phyloP scores from a whole-genome alignment of 2,113 vertebrate species.

The Alligator mississippiensis region DNA sequence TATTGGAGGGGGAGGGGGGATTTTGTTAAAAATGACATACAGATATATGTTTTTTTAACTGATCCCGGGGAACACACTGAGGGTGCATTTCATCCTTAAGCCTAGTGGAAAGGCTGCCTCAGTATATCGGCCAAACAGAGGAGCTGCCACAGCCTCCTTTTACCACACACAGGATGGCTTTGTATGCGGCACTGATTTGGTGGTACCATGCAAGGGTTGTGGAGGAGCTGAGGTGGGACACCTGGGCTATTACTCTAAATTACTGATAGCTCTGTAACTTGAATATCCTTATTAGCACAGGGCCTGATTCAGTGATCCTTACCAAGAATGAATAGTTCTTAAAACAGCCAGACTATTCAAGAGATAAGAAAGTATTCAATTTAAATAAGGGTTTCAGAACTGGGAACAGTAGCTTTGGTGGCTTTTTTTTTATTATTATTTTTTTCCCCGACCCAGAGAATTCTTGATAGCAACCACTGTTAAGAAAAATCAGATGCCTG shows the following conservation, averaged over 20 bases:
- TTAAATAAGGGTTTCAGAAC: constrained; percentile 1
- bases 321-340: not conserved
- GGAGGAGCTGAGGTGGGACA: not conserved
- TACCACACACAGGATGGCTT: not conserved
- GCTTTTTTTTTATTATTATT: not conserved
- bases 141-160: not conserved
- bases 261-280: not conserved
- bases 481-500: not conserved
- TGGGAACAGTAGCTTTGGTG: not conserved
- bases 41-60: not conserved
- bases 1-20: not conserved
- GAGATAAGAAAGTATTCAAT: not conserved
- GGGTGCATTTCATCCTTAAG: not conserved
- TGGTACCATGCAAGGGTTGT: not conserved
- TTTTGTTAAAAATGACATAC: not conserved
- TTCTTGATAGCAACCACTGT: not conserved
- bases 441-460: not conserved
- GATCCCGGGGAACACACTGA: not conserved
- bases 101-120: accelerated
- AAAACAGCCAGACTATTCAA: not conserved
- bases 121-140: not conserved
- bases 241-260: not conserved
- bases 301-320: not conserved
- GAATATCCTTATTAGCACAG: not conserved
- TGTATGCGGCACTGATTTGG: not conserved